Percentiles rank a stretch among this genome's conserved stretches.
These are phyloP conservation scores for Drepana falcataria DNA, from an alignment of 2,888 invertebrate genomes.

Conservation along the genomic window DNA sequence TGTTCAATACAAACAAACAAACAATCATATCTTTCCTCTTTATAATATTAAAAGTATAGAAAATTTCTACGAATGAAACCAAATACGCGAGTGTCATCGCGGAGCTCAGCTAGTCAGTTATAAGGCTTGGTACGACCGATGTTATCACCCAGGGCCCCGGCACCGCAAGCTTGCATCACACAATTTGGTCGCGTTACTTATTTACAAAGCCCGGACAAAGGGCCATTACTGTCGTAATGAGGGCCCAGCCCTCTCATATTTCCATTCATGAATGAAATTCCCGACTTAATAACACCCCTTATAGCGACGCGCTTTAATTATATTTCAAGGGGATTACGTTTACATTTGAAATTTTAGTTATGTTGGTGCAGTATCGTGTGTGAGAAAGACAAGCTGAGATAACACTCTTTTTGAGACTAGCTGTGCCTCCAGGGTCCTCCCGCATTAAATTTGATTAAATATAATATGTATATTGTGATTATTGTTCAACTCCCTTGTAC, in stretches of 20 bases:
- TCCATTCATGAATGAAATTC: constrained; percentile 35
- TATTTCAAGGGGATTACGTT: constrained; percentile 9
- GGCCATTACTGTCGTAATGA: constrained; percentile 1
- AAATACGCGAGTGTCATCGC: too few species aligned
- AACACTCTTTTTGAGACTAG: background rate
- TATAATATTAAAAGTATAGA: too few species aligned
- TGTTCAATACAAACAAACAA: too few species aligned
- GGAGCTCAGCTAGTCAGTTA: background rate
- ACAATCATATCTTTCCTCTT: too few species aligned
- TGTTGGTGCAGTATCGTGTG: background rate
- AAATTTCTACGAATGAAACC: too few species aligned
- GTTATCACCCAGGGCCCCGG: background rate
- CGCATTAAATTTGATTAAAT: too few species aligned
- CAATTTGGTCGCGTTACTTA: constrained; percentile 4
- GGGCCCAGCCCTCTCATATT: constrained; percentile 23
- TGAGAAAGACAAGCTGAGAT: background rate
- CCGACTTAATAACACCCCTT: constrained; percentile 22
- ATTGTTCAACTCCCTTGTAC: too few species aligned
- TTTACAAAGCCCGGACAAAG: background rate
- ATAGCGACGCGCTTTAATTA: constrained; percentile 21
- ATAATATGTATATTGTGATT: too few species aligned
- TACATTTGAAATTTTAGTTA: background rate
- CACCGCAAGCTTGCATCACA: background rate
- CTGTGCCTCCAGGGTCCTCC: too few species aligned
- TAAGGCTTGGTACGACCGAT: background rate